Evolutionary conservation across 2,888 invertebrate genomes (phyloP), one percentile per base, ranked within the genome.

Genomic region (Archips xylosteana): DNA sequence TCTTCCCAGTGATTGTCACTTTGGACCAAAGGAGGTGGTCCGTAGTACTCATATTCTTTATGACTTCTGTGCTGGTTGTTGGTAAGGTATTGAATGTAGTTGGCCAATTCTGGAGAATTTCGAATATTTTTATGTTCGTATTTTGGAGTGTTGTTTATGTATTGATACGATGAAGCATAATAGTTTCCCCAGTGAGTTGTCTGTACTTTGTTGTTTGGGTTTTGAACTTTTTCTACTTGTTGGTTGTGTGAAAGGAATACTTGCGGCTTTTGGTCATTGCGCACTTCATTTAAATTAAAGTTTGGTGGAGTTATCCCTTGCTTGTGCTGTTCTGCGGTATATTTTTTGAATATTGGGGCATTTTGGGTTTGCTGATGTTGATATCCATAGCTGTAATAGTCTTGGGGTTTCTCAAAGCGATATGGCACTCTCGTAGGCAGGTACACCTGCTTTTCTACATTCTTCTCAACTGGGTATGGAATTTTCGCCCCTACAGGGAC

Each of bases 401-500:
- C 80, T 13, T 79, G 78, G 0, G 81, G 78, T 64, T 82, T 83
- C 51, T 83, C 84, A 9, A 80, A 78, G 2, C 76, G 76, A 64
- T 86, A 85, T 60, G 84, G 85, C 12, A 85, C 77, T 64, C 84
- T 81, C 5, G 83, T 15, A 0, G 84, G 85, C 0, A 83, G 76
- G 32, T 84, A 83, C 8, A 90, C 83, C 0, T 89, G 94, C 75
- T 94, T 95, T 74, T 95, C 94, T 0, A 95, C 89, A 8, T 88
- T 84, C 71, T 85, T 92, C 62, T 92, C 91, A 0, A 90, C 90
- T 5, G 88, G 89, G 77, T 89, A 95, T 0, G 95, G 95, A 2
- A 95, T 90, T 79, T 91, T 92, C 1, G 94, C 90, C 34, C 95
- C 92, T 0, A 95, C 89, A 0, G 95, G 95, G 6, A 95, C 94